Conservation (phyloP, 2,888 invertebrate genomes). For the Hedychridium roseum region DNA sequence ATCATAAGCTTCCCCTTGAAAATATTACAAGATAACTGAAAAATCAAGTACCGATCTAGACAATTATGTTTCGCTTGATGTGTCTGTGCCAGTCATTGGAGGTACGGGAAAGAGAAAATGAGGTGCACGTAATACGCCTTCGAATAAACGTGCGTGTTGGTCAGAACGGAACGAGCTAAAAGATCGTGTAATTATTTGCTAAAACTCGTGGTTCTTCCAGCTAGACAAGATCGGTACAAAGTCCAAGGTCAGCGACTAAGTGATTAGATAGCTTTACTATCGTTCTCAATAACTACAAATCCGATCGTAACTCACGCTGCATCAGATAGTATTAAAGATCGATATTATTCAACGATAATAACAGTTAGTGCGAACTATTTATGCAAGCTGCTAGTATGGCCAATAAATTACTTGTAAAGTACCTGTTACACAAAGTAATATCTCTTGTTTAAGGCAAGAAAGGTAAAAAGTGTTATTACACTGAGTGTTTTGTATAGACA, state of each 20-base stretch:
- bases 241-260: constrained; percentile 29
- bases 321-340: too few relatives aligned
- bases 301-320: too few relatives aligned
- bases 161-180: background rate
- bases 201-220: constrained; percentile 23
- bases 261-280: background rate
- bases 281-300: background rate
- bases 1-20: background rate
- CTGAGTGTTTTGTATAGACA: too few relatives aligned
- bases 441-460: background rate
- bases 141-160: background rate
- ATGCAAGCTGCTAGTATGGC: background rate
- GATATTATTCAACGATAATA: too few relatives aligned
- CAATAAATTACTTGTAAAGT: background rate
- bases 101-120: too few relatives aligned
- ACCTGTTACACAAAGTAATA: background rate
- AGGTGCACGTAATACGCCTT: too few relatives aligned
- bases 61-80: background rate
- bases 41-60: background rate
- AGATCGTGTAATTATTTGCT: constrained; percentile 29
- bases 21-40: background rate
- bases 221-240: constrained; percentile 23
- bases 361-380: too few relatives aligned
- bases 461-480: too few relatives aligned
- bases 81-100: too few relatives aligned